A percentile compares a stretch with the other conserved stretches of the same genome.
phyloP scores from a whole-genome alignment of 2,113 vertebrate genomes.

The Dromaius novaehollandiae region DNA sequence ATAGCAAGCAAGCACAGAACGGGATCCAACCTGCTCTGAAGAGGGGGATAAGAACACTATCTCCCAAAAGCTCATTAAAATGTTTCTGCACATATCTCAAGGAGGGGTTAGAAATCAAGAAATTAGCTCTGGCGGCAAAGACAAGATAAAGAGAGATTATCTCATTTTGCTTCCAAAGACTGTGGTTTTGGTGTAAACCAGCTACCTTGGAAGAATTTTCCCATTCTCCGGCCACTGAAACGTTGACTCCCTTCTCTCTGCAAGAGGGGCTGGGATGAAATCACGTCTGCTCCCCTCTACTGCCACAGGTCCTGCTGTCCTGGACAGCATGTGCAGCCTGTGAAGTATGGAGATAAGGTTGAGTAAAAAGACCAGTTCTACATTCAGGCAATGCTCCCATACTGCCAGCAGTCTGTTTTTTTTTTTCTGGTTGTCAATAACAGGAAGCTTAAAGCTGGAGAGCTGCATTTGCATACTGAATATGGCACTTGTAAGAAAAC shows the following conservation, averaged over 20 bases:
- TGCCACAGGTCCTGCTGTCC: not conserved
- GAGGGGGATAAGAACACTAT: not conserved
- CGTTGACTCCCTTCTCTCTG: not conserved
- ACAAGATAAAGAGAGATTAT: not conserved
- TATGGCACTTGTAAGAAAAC: not conserved
- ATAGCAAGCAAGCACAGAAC: not conserved
- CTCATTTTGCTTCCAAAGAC: not conserved
- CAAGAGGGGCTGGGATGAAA: not conserved
- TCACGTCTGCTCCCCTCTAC: not conserved
- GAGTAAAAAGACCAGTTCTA: not conserved
- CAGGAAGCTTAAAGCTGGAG: not conserved
- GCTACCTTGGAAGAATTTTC: not conserved
- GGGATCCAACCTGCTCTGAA: not conserved
- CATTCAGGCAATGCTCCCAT: not conserved
- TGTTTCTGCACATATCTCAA: not conserved
- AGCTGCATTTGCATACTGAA: accelerated
- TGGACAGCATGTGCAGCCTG: not conserved
- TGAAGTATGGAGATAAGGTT: not conserved
- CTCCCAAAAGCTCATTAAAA: conserved; percentile 17
- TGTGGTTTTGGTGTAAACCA: not conserved
- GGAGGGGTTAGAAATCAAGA: not conserved
- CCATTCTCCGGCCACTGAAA: not conserved
- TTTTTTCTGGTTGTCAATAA: not conserved
- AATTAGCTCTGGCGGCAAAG: conserved; percentile 4
- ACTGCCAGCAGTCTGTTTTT: not conserved